phyloP scores from a whole-genome alignment of 2,888 invertebrate species.

The Cephus nigrinus region DNA sequence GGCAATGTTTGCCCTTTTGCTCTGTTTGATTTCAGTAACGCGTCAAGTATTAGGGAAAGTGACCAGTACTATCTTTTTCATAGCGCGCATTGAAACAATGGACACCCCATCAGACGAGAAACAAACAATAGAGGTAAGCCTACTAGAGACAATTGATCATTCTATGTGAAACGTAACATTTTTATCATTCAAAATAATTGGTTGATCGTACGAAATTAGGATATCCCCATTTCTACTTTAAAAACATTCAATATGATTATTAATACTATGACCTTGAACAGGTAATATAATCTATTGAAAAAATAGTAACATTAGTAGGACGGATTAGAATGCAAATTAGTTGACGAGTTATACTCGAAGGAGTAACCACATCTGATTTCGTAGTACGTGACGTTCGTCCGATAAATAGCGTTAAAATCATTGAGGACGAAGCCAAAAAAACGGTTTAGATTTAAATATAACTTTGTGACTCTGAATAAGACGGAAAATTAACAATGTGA shows the following conservation, averaged over 20 bases:
- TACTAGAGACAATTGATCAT: not conserved
- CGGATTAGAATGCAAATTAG: not conserved
- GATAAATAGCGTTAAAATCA: not conserved
- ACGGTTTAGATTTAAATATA: not conserved
- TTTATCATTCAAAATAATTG: not conserved
- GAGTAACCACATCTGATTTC: not conserved
- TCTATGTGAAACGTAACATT: not conserved
- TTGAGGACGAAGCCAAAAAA: not conserved
- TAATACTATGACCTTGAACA: not conserved
- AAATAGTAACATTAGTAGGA: not conserved
- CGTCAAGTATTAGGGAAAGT: conserved; percentile 14
- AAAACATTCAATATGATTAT: not conserved
- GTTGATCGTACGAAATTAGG: not conserved
- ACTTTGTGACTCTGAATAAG: not conserved
- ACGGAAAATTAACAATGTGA: not conserved
- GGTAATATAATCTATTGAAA: not conserved
- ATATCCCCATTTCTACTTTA: not conserved
- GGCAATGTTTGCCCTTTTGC: conserved; percentile 14
- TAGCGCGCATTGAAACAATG: not conserved
- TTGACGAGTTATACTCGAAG: not conserved
- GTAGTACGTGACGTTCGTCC: not conserved
- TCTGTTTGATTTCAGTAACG: conserved; percentile 15
- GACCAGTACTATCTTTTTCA: not conserved
- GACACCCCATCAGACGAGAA: not conserved
- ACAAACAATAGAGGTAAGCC: not conserved